phyloP scores from a whole-genome alignment of 1,140 invertebrate species.

The Homalodisca vitripennis region DNA sequence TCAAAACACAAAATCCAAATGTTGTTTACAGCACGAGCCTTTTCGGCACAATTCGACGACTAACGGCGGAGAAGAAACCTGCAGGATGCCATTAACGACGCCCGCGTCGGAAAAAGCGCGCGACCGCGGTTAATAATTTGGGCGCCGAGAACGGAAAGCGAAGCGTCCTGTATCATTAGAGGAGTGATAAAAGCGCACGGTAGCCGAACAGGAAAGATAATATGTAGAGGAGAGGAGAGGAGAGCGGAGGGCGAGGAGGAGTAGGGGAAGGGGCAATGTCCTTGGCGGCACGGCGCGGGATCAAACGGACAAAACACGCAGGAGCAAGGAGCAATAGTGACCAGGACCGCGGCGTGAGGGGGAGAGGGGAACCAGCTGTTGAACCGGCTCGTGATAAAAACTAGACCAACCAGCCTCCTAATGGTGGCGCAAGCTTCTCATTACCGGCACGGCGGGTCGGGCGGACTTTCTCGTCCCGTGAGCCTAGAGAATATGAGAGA shows the following conservation, averaged over 20 bases:
- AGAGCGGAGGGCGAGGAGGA: slow-evolving; percentile 4
- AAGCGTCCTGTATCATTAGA: background rate
- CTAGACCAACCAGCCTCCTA: slow-evolving; percentile 10
- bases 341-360: background rate
- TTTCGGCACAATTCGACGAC: no score
- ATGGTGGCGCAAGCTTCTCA: no score
- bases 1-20: no score
- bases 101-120: no score
- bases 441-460: no score
- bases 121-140: no score
- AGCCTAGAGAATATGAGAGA: background rate
- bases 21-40: no score
- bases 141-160: background rate
- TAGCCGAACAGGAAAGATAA: background rate
- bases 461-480: slow-evolving; percentile 13
- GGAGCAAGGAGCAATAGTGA: slow-evolving; percentile 30
- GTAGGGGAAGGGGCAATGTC: slow-evolving; percentile 29
- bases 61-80: no score
- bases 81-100: no score
- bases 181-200: background rate
- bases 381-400: slow-evolving; percentile 30
- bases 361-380: slow-evolving; percentile 28
- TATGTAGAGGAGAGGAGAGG: background rate
- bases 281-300: slow-evolving; percentile 21
- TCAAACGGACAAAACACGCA: slow-evolving; percentile 31